Percentiles rank a stretch among this genome's conserved stretches.
phyloP scores from a whole-genome alignment of 2,888 invertebrate genomes.

The Chalcis sispes region DNA sequence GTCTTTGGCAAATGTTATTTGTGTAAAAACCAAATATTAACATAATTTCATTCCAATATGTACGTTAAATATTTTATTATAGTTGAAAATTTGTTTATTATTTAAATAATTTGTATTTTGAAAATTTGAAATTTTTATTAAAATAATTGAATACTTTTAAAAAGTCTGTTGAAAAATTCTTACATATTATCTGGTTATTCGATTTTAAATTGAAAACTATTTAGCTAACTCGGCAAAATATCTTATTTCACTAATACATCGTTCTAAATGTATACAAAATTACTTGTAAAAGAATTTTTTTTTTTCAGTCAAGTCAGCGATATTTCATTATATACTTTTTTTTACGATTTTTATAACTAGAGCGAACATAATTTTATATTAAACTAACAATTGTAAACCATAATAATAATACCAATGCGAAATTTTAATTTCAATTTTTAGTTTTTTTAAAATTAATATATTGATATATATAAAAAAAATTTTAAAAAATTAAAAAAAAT shows the following conservation, averaged over 20 bases:
- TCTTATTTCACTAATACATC: constrained; percentile 2
- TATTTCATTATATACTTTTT: background rate
- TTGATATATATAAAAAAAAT: background rate
- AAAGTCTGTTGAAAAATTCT: background rate
- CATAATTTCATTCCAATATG: no score
- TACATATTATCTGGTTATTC: background rate
- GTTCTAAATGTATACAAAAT: background rate
- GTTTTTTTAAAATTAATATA: background rate
- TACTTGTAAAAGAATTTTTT: background rate
- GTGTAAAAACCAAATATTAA: no score
- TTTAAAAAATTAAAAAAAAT: no score
- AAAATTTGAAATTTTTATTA: no score
- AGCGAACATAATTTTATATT: background rate
- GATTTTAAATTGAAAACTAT: background rate
- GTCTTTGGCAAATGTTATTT: no score
- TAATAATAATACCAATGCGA: background rate
- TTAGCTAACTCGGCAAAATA: background rate
- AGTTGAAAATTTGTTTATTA: no score
- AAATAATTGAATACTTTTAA: background rate
- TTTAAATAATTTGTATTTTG: no score
- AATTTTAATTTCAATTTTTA: background rate
- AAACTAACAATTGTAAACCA: background rate
- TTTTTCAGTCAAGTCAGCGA: constrained; percentile 20
- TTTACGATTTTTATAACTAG: background rate
- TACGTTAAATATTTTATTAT: no score